Evolutionary conservation across 2,797 vertebrate species (phyloP), one percentile per base, ranked within the genome.

Genomic region (Tamandua tetradactyla): DNA sequence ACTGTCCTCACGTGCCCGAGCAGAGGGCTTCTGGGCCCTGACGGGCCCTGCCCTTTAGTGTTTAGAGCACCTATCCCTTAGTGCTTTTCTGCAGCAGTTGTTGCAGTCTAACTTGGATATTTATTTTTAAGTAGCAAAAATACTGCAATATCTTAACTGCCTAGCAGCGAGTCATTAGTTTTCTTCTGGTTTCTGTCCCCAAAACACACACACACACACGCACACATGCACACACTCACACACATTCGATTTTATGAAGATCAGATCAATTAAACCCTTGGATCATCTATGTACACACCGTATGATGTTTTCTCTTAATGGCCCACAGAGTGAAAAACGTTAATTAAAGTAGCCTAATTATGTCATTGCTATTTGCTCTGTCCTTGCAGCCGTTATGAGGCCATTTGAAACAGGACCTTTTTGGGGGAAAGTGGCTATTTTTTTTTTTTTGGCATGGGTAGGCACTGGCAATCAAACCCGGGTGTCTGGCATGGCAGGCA

Each of bases 71-170:
- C 32, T 61, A 76, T n/a, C n/a, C 22, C 20, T 80, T 49, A 49
- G n/a, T 44, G 57, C 23, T 30, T 91, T 55, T 88, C 78, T 81
- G n/a, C 27, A n/a, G 42, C 32, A 72, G 22, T 79, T 80, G 7
- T 84, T 23, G 87, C 47, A 27, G 49, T 89, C 42, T 91, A 74
- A 66, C 27, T 93, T 49, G n/a, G 30, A 75, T 62, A 61, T 72
- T 89, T 82, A 49, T 68, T 88, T 90, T 81, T 57, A 89, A 75
- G 69, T 22, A 72, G 25, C 55, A 68, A 92, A 95, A 42, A 75
- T 20, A 52, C 23, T 49, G 7, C 12, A 87, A 9, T 62, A 84
- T 68, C 22, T 88, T 68, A 80, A n/a, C 5, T 37, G 13, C 64
- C 20, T 25, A 82, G 15, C 23, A 15, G 13, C 69, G 22, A 94